phyloP scores from a whole-genome alignment of 1,140 invertebrate genomes.

The Drosophila tsacasi region DNA sequence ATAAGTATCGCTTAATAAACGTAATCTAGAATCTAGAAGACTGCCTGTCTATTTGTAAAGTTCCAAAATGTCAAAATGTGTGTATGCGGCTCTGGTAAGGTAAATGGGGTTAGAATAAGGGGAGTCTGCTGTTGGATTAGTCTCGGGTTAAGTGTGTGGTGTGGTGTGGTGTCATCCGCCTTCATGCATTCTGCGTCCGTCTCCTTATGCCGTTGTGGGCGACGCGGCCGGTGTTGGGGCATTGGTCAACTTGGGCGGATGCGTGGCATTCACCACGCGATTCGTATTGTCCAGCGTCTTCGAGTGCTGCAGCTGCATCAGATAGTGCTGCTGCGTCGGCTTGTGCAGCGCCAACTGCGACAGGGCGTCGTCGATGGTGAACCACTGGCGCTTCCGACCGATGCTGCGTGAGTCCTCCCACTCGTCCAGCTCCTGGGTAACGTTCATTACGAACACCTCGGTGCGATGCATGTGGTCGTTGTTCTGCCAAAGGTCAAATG shows the following conservation, averaged over 20 bases:
- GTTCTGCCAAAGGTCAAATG: conserved; percentile 87
- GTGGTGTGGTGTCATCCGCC: conserved; percentile 31
- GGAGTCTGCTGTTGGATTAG: conserved; percentile 24
- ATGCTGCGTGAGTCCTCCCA: conserved; percentile 97
- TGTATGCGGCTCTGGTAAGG: conserved; percentile 29
- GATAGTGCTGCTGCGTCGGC: conserved; percentile 94
- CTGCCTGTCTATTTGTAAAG: conserved; percentile 81
- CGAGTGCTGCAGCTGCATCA: conserved; percentile 89
- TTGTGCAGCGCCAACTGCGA: conserved; percentile 94
- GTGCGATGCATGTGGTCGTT: conserved; percentile 96
- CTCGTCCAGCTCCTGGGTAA: conserved; percentile 95
- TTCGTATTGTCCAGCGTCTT: conserved; percentile 84
- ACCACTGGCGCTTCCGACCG: conserved; percentile 96
- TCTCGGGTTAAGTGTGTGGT: conserved; percentile 32
- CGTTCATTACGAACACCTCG: conserved; percentile 96
- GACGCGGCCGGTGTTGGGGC: conserved; percentile 68
- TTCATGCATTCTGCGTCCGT: conserved; percentile 22
- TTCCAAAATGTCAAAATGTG: conserved; percentile 74
- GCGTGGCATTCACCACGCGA: conserved; percentile 74
- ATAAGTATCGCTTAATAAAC: conserved; percentile 57
- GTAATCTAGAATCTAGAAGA: conserved; percentile 61
- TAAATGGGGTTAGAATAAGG: conserved; percentile 25
- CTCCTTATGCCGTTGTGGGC: conserved; percentile 77
- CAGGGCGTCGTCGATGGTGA: conserved; percentile 94
- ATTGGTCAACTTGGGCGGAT: conserved; percentile 74